Evolutionary conservation across 2,113 vertebrate species (phyloP), one percentile per base, ranked within the genome.

Genomic region (Marmota flaviventris): DNA sequence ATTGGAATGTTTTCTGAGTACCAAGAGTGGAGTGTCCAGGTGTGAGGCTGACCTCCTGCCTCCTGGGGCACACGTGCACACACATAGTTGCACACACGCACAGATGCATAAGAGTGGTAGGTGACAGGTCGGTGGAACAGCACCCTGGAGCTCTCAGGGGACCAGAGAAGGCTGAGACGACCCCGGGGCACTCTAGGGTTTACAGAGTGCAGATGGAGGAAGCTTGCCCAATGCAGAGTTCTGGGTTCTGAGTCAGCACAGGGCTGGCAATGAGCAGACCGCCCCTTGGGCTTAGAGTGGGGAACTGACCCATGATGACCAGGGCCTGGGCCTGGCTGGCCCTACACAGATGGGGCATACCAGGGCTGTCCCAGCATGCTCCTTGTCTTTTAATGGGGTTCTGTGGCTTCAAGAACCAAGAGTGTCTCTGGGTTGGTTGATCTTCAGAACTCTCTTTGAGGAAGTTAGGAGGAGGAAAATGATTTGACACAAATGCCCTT

Each of bases 191-290:
- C n/a, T 27, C 39, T 58, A 32, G 39, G 7, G 76, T 53, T 53
- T 24, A 2, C 22, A 9, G 65, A 58, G n/a, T 11, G 34, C 63
- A 17, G 53, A 22, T n/a, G 61, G 32, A 42, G 34, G 84, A 65
- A 39, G 45, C 25, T n/a, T 2, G 0, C n/a, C 18, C 48, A 2
- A 6, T 24, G 17, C 9, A 2, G 17, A 20, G 5, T 20, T 67
- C 63, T 8, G 8, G 58, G 81, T 32, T 77, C 67, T 42, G 5
- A 58, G 45, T 25, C 58, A 39, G 45, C 27, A 0, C 8, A 51
- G 63, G 53, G 10, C 61, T 37, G 58, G 32, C 37, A 39, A 34
- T 63, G 58, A 24, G 53, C 53, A 56, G 58, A 8, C 58, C 56
- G 5, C n/a, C 8, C 3, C 24, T 61, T 13, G 56, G 56, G 81